Conservation (phyloP, 2,888 invertebrate genomes). For the Lasioglossum figueresi region DNA sequence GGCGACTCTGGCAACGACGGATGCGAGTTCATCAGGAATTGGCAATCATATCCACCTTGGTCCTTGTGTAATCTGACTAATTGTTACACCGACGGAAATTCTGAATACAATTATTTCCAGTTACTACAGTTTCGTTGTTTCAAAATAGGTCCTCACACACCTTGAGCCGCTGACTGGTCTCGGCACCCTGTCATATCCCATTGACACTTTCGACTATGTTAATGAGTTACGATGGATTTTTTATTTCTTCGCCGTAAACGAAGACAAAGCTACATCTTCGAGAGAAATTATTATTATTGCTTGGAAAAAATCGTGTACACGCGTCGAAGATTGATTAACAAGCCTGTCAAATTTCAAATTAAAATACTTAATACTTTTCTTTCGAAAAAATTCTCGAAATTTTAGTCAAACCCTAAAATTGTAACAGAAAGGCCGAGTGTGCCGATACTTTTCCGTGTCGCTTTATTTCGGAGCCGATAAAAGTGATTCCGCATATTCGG, state of each 20-base stretch:
- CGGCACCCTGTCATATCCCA: not conserved
- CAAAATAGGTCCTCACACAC: not conserved
- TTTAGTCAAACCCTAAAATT: not conserved
- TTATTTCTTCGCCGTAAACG: no score
- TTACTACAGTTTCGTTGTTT: not conserved
- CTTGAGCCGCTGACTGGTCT: not conserved
- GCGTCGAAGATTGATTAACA: not conserved
- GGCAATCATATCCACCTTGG: not conserved
- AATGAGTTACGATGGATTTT: no score
- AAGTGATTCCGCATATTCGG: not conserved
- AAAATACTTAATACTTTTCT: not conserved
- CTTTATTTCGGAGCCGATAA: not conserved
- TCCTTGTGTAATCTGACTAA: not conserved
- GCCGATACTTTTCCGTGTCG: not conserved
- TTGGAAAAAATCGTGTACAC: not conserved
- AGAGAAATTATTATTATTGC: not conserved
- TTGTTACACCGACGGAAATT: not conserved
- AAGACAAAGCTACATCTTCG: not conserved
- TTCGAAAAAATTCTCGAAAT: no score
- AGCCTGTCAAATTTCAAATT: not conserved
- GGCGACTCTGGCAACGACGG: constrained; percentile 18
- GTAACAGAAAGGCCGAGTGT: not conserved
- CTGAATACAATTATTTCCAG: not conserved
- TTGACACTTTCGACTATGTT: not conserved
- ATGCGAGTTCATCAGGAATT: not conserved